phyloP scores from a whole-genome alignment of 1,140 invertebrate species.

The Drosophila ercepeae region DNA sequence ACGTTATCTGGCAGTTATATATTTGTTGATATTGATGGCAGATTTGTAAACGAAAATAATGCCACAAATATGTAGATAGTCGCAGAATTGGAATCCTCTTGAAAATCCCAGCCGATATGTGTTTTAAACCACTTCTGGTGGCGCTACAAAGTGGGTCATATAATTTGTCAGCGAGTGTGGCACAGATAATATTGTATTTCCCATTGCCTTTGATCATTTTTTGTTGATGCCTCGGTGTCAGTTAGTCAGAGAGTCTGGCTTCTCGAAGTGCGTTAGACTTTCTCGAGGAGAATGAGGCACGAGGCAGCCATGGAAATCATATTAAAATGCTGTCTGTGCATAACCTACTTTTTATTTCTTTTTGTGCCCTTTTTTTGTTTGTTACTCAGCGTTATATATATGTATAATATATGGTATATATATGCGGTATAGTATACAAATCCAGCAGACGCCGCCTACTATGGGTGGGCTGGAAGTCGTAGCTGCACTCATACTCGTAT shows the following conservation, averaged over 20 bases:
- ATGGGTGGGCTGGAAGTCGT: slow-evolving; percentile 5
- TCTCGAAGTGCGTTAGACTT: slow-evolving; percentile 40
- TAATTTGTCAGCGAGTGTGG: slow-evolving; percentile 33
- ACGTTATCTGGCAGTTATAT: background rate
- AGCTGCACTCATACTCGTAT: slow-evolving; percentile 21
- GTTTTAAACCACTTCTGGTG: slow-evolving; percentile 17
- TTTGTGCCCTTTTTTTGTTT: slow-evolving; percentile 1
- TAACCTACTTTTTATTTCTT: slow-evolving; percentile 75
- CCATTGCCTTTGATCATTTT: slow-evolving; percentile 45
- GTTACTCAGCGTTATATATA: background rate
- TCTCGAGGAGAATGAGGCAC: slow-evolving; percentile 22
- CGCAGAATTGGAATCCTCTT: background rate
- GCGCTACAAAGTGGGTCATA: slow-evolving; percentile 28
- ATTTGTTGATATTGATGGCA: background rate
- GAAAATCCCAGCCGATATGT: slow-evolving; percentile 16
- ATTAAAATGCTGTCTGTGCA: slow-evolving; percentile 78
- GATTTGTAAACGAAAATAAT: background rate
- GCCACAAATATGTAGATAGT: slow-evolving; percentile 11
- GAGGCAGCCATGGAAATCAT: slow-evolving; percentile 73
- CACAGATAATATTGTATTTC: slow-evolving; percentile 36
- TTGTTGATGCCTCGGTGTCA: slow-evolving; percentile 24
- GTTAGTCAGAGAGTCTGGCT: slow-evolving; percentile 12
- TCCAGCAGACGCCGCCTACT: slow-evolving; percentile 24
- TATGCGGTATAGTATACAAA: slow-evolving; percentile 7
- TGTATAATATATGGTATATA: slow-evolving; percentile 14